These are phyloP conservation scores for Cetoscarus ocellatus DNA, from an alignment of 2,797 vertebrate genomes.

Conservation along the genomic window DNA sequence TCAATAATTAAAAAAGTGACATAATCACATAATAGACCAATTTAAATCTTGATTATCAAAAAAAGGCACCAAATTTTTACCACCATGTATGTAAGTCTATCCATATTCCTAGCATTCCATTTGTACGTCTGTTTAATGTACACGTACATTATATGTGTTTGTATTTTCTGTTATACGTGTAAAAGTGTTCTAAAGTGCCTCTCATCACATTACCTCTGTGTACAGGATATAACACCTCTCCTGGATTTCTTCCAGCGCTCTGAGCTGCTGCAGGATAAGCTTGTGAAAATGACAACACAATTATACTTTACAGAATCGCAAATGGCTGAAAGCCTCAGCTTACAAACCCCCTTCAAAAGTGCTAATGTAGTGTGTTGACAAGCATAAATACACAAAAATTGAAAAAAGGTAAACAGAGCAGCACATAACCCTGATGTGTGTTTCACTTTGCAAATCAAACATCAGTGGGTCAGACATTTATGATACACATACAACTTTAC, in stretches of 20 bases:
- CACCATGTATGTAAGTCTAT: no score
- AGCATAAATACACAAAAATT: neutral
- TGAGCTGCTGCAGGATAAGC: conserved; percentile 52
- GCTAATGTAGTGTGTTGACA: conserved; percentile 28
- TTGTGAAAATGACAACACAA: conserved; percentile 62
- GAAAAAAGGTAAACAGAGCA: conserved; percentile 15
- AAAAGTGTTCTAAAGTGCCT: conserved; percentile 2
- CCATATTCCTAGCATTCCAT: neutral
- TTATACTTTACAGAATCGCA: conserved; percentile 53
- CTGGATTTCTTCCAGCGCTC: conserved; percentile 49
- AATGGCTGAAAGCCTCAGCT: conserved; percentile 36
- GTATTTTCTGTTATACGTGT: neutral
- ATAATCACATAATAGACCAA: no score
- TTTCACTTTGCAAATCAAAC: conserved; percentile 55
- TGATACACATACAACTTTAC: conserved; percentile 36
- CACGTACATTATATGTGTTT: conserved; percentile 4
- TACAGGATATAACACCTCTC: conserved; percentile 40
- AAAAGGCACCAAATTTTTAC: neutral
- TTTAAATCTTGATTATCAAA: no score
- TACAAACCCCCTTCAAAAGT: conserved; percentile 41
- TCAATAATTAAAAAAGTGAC: no score
- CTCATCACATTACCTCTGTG: conserved; percentile 13
- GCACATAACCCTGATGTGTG: neutral
- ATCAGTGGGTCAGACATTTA: conserved; percentile 45
- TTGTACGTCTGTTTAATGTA: neutral